These are phyloP conservation scores for Saccostrea glomerata DNA, from an alignment of 1,140 invertebrate species.

Conservation along the genomic window DNA sequence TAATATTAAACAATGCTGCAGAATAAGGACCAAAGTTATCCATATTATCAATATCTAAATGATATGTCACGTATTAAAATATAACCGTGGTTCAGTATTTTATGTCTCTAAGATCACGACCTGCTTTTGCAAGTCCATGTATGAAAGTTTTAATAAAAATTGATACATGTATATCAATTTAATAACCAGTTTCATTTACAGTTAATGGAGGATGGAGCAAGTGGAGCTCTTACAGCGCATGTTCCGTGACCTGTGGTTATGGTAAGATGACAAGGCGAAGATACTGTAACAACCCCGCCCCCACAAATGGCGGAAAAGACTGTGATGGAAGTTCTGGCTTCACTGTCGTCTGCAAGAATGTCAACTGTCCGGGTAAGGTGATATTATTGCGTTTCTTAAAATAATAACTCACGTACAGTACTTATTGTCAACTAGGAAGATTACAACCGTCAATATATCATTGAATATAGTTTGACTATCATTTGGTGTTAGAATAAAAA, in stretches of 20 bases:
- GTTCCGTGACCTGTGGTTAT: conserved; percentile 74
- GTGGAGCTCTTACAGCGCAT: conserved; percentile 80
- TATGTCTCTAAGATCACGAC: no score
- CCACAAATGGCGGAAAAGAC: conserved; percentile 66
- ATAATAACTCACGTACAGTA: not conserved
- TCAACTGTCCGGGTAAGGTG: not conserved
- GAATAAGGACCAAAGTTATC: no score
- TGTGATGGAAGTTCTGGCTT: conserved; percentile 65
- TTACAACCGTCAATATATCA: no score
- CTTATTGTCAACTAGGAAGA: no score
- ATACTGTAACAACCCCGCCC: conserved; percentile 72
- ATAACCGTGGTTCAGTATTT: no score
- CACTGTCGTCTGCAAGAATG: not conserved
- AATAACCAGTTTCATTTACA: conserved; percentile 42
- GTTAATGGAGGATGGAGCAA: conserved; percentile 81
- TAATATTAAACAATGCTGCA: no score
- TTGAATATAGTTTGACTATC: no score
- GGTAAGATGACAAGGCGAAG: conserved; percentile 69
- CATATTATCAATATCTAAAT: no score
- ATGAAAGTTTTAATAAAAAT: no score
- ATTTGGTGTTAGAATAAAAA: no score
- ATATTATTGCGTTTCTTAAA: not conserved
- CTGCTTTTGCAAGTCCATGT: no score
- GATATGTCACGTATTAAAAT: no score
- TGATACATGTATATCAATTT: not conserved